Evolutionary conservation across 2,113 vertebrate species (phyloP), one percentile per base, ranked within the genome.

Genomic region (Rhadina sibilatrix): DNA sequence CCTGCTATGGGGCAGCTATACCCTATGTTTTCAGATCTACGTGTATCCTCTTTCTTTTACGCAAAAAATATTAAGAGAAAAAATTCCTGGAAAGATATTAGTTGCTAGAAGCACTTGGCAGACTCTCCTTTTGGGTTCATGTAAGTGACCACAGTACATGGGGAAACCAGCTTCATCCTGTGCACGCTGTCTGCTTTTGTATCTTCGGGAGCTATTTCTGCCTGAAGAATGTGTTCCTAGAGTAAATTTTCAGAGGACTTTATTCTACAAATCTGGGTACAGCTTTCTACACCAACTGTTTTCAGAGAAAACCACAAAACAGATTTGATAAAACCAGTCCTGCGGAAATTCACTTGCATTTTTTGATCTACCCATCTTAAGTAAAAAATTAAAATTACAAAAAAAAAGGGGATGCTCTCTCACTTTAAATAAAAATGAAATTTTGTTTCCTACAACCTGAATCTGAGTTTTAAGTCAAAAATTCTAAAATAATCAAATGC

Each of bases 31-130:
- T 83, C 38, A 37, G 75, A 88, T 30, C 44, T 59, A 1, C 11
- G n/a, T 31, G 46, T 28, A 64, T 24, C 21, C 11, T 85, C 23
- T 53, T 77, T 85, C 27, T 56, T 87, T 93, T 56, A 37, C 2
- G 12, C 14, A 47, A 72, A 83, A 78, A 74, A 87, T 35, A 8
- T n/a, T 57, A 61, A 22, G 75, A 35, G 24, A 46, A 72, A 60
- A 83, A 83, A 69, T 60, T 69, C 8, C 52, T 66, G 56, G 38
- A 38, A 72, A 83, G 35, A 66, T 38, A 25, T 47, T 82, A 87
- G 87, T 82, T 89, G 69, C 72, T 47, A 89, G 76, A 87, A 94
- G 83, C 42, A 90, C 68, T 96, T 77, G 53, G 8, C 61, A 61
- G 63, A 63, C 13, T 60, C 13, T 56, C 5, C 27, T 81, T 80